phyloP scores from a whole-genome alignment of 2,888 invertebrate species.

The Lordiphosa fenestrarum region DNA sequence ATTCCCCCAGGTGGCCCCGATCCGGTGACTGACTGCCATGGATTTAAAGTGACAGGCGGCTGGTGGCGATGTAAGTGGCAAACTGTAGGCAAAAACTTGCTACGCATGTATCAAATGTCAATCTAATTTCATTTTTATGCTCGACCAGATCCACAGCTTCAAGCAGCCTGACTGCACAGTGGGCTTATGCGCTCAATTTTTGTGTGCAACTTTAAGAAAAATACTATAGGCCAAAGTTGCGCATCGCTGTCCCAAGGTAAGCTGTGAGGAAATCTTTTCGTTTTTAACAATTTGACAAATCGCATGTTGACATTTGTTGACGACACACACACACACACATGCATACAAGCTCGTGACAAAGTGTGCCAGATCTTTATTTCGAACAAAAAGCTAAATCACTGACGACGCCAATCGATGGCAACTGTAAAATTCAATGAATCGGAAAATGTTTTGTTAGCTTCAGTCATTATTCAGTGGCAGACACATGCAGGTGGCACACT shows the following conservation, averaged over 20 bases:
- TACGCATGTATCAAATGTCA: conserved; percentile 67
- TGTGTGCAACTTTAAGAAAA: no score
- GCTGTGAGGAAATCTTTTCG: conserved; percentile 2
- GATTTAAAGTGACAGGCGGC: conserved; percentile 59
- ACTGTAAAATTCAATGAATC: conserved; percentile 76
- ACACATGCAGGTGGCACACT: conserved; percentile 56
- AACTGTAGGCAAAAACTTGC: conserved; percentile 13
- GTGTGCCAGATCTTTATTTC: conserved; percentile 38
- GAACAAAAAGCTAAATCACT: conserved; percentile 57
- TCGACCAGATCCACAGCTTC: conserved; percentile 42
- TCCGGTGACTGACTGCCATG: conserved; percentile 52
- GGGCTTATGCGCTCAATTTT: no score
- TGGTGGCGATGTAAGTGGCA: conserved; percentile 17
- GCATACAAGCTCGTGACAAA: conserved; percentile 50
- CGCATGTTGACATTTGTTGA: conserved; percentile 71
- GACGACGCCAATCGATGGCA: conserved; percentile 50
- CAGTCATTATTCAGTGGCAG: conserved; percentile 63
- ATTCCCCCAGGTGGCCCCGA: conserved; percentile 48
- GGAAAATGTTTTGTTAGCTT: conserved; percentile 74
- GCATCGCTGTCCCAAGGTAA: conserved; percentile 30
- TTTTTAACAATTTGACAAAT: conserved; percentile 71
- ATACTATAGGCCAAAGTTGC: no score
- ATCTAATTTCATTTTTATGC: conserved; percentile 74
- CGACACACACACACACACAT: conserved; percentile 41
- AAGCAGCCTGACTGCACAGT: no score